phyloP scores from a whole-genome alignment of 2,888 invertebrate species.

The Isotomurus palustris region DNA sequence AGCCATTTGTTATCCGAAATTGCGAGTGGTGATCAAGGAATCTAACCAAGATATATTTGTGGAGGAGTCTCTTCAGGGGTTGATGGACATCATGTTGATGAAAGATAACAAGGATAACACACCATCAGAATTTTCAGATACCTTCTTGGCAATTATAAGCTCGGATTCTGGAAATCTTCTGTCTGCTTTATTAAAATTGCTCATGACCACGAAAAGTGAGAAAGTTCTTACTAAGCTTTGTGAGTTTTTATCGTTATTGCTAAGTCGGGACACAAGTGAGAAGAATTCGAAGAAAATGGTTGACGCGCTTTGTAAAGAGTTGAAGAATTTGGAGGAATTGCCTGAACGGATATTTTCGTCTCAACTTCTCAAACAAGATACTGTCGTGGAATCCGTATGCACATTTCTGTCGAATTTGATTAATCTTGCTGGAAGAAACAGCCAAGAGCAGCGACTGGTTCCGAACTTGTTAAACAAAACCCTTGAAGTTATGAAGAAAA shows the following conservation, averaged over 20 bases:
- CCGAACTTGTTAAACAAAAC: constrained; percentile 22
- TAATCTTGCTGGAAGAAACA: constrained; percentile 8
- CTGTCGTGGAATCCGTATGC: constrained; percentile 40
- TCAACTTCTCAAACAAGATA: constrained; percentile 35
- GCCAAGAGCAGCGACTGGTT: constrained; percentile 11
- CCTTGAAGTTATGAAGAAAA: constrained; percentile 30
- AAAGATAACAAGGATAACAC: constrained; percentile 27
- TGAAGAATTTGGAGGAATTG: constrained; percentile 32
- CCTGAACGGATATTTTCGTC: constrained; percentile 35
- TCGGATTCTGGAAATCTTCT: constrained; percentile 37
- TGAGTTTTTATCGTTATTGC: constrained; percentile 31
- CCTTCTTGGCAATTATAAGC: constrained; percentile 22
- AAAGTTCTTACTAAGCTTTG: constrained; percentile 38
- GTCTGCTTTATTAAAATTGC: constrained; percentile 26
- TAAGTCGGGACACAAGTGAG: constrained; percentile 27
- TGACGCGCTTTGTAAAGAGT: constrained; percentile 20
- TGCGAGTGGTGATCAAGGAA: constrained; percentile 31
- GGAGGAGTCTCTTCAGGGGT: constrained; percentile 25
- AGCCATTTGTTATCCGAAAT: constrained; percentile 32
- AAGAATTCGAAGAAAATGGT: constrained; percentile 30
- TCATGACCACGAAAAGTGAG: constrained; percentile 36
- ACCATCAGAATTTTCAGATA: constrained; percentile 27
- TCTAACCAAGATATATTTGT: constrained; percentile 34
- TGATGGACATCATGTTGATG: constrained; percentile 25
- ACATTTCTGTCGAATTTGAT: constrained; percentile 36